Evolutionary conservation across 2,888 invertebrate species (phyloP).

Genomic region (Drosophila fulvimacula): DNA sequence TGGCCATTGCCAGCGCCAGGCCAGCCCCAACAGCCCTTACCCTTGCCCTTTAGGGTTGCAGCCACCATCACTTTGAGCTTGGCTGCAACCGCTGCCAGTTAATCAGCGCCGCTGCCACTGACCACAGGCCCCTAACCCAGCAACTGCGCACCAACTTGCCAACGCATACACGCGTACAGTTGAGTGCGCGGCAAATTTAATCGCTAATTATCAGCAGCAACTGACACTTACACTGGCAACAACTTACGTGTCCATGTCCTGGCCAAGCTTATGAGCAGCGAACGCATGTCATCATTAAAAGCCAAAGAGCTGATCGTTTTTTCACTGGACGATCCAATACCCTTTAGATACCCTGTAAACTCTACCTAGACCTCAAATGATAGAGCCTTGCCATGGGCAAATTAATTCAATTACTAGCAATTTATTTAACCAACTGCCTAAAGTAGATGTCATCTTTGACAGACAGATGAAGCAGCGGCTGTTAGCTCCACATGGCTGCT

Average conservation of each 20-base stretch:
- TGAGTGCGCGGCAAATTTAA: conserved; percentile 67
- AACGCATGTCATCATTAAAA: conserved; percentile 63
- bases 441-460: background rate
- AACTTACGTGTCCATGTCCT: conserved; percentile 76
- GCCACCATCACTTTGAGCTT: conserved; percentile 62
- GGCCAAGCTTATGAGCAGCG: conserved; percentile 59
- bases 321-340: conserved; percentile 35
- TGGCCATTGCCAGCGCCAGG: background rate
- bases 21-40: background rate
- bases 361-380: background rate
- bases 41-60: conserved; percentile 24
- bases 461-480: background rate
- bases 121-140: conserved; percentile 59
- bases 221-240: conserved; percentile 81
- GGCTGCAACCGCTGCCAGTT: conserved; percentile 73
- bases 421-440: background rate
- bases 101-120: conserved; percentile 66
- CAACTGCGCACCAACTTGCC: conserved; percentile 4
- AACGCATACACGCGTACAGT: conserved; percentile 53
- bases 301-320: conserved; percentile 3
- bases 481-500: background rate
- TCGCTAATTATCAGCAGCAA: conserved; percentile 79
- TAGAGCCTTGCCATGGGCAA: no score
- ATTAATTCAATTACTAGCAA: no score
- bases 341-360: conserved; percentile 22